Evolutionary conservation across 2,888 invertebrate genomes (phyloP), one percentile per base, ranked within the genome.

Genomic region (Synergus laeviventris): DNA sequence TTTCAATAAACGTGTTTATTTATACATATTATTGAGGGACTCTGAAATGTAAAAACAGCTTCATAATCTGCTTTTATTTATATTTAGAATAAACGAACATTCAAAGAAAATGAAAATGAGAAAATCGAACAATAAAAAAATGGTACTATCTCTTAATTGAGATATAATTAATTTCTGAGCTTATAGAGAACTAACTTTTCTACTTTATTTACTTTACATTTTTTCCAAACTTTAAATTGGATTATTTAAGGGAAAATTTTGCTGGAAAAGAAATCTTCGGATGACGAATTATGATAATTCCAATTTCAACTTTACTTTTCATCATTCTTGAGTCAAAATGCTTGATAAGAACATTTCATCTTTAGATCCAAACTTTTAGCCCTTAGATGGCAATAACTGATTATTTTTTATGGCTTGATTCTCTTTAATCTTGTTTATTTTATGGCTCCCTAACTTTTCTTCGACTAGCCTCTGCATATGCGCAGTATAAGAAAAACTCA

Each of bases 341-440:
- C 14, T 42, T 42, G 14, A 31, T 31, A 5, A 5, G 31, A 42
- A 42, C 11, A 11, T 12, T 12, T 21, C 11, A 4, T 18, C 12
- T 56, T 21, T 3, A 1, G n/a, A 12, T 56, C 18, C 21, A 56
- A 21, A 18, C 18, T 21, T 49, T 56, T 21, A 56, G 18, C 21
- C 21, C 8, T 11, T 56, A n/a, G 8, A 16, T 36, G 36, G 31
- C 16, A 61, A n/a, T n/a, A 31, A 31, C 14, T 16, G 31, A 24
- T 1, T 70, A 39, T 24, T 70, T 70, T 62, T 70, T 70, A 70
- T 49, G 49, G 42, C 31, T 31, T 70, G 31, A 70, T 9, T 66
- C 31, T 70, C 45, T 21, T 45, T 45, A 49, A 24, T 70, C 66
- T 70, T 45, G 49, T 70, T 70, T 70, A 70, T 70, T 70, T 70